These are phyloP conservation scores for Lycia hirtaria DNA, from an alignment of 2,888 invertebrate species.

Conservation along the genomic window DNA sequence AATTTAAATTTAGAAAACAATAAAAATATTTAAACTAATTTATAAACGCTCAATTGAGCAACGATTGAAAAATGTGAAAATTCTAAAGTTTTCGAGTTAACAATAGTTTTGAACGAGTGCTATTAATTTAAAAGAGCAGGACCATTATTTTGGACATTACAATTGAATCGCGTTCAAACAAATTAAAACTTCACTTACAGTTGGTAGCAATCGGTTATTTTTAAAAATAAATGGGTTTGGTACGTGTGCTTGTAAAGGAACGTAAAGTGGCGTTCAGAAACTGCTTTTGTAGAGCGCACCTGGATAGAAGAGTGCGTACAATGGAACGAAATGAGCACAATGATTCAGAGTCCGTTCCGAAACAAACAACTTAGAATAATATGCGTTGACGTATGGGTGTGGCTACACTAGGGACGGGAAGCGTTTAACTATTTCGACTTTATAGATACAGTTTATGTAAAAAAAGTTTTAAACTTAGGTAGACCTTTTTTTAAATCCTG, in stretches of 20 bases:
- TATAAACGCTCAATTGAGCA: conserved; percentile 67
- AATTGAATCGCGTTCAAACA: conserved; percentile 26
- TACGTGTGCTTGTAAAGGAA: conserved; percentile 39
- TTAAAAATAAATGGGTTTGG: conserved; percentile 43
- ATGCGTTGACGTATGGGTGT: conserved; percentile 31
- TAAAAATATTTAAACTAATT: conserved; percentile 44
- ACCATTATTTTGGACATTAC: conserved; percentile 31
- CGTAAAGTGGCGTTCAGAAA: conserved; percentile 48
- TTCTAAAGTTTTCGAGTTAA: conserved; percentile 27
- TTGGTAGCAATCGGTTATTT: conserved; percentile 33
- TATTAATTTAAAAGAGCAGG: conserved; percentile 41
- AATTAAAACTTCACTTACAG: conserved; percentile 31
- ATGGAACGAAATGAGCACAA: conserved; percentile 26
- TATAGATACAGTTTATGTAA: background rate
- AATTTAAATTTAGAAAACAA: conserved; percentile 42
- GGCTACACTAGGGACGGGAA: conserved; percentile 8
- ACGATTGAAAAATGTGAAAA: conserved; percentile 39
- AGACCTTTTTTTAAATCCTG: no score
- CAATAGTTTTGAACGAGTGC: conserved; percentile 38
- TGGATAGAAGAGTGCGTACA: conserved; percentile 45
- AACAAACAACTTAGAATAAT: conserved; percentile 41
- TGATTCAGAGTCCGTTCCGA: conserved; percentile 38
- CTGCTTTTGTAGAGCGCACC: conserved; percentile 49
- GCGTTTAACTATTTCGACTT: background rate
- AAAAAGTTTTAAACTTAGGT: no score